phyloP scores from a whole-genome alignment of 2,113 vertebrate genomes.

The Hemibagrus wyckioides region DNA sequence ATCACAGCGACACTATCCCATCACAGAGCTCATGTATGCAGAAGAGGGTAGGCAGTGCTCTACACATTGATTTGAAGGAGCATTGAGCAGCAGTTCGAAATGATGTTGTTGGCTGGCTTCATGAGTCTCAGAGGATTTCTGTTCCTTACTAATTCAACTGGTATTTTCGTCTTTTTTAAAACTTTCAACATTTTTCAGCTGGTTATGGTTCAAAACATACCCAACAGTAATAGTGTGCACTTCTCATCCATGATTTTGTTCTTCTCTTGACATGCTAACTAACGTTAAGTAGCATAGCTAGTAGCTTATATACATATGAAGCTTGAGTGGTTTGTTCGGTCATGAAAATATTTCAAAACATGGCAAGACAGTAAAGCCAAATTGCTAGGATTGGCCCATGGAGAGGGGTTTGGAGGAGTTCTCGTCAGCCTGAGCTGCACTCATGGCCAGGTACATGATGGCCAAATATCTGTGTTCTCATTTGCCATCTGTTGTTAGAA shows the following conservation, averaged over 20 bases:
- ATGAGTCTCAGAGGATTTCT: background rate
- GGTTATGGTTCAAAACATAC: background rate
- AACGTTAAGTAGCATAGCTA: background rate
- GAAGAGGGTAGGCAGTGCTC: background rate
- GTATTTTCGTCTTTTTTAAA: background rate
- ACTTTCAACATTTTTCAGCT: background rate
- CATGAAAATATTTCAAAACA: background rate
- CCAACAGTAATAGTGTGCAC: background rate
- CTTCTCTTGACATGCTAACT: background rate
- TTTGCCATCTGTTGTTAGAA: slow-evolving; percentile 11
- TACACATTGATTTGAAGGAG: background rate
- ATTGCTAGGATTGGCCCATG: background rate
- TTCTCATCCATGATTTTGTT: background rate
- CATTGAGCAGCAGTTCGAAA: background rate
- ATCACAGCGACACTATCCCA: background rate
- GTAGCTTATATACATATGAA: background rate
- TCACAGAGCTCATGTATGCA: background rate
- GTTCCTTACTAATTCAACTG: background rate
- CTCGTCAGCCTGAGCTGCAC: background rate
- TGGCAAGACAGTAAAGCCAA: background rate
- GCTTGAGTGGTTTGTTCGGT: background rate
- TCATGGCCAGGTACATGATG: background rate
- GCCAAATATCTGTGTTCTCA: background rate
- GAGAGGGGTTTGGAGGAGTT: background rate
- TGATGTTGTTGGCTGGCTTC: background rate